Percentiles rank a stretch among this genome's conserved stretches.
These are phyloP conservation scores for Cololabis saira DNA, from an alignment of 2,113 vertebrate species.

Conservation along the genomic window DNA sequence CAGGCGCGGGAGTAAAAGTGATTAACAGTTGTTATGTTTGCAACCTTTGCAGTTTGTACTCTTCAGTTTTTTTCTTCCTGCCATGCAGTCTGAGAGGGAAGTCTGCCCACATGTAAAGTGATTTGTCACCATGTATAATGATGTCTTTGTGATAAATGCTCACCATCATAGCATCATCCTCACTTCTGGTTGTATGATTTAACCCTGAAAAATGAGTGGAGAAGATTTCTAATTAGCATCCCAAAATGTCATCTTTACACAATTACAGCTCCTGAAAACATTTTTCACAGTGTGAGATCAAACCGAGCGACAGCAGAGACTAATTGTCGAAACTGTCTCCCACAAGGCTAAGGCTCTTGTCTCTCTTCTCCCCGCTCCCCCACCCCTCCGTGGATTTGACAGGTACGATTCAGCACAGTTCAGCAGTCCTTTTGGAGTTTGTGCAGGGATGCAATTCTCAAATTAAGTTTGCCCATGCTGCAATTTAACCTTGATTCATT, in stretches of 20 bases:
- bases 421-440: constrained; percentile 52
- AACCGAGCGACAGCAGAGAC: constrained; percentile 63
- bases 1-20: constrained; percentile 55
- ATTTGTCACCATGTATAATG: constrained; percentile 65
- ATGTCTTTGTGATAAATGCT: constrained; percentile 57
- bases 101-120: constrained; percentile 58
- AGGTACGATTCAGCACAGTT: constrained; percentile 57
- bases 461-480: constrained; percentile 63
- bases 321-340: constrained; percentile 67
- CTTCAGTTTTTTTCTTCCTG: constrained; percentile 26
- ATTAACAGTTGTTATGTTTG: constrained; percentile 74
- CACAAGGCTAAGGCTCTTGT: constrained; percentile 49
- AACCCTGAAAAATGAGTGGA: constrained; percentile 62
- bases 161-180: constrained; percentile 40
- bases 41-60: constrained; percentile 56
- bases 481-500: constrained; percentile 75
- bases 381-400: constrained; percentile 27
- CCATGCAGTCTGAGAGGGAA: constrained; percentile 52
- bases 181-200: constrained; percentile 44
- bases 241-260: constrained; percentile 65
- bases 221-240: constrained; percentile 65
- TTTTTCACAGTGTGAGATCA: constrained; percentile 66
- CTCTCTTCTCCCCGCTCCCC: constrained; percentile 7
- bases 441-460: constrained; percentile 41
- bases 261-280: constrained; percentile 69